Conservation (phyloP, 2,888 invertebrate genomes). For the Clunio marinus region DNA sequence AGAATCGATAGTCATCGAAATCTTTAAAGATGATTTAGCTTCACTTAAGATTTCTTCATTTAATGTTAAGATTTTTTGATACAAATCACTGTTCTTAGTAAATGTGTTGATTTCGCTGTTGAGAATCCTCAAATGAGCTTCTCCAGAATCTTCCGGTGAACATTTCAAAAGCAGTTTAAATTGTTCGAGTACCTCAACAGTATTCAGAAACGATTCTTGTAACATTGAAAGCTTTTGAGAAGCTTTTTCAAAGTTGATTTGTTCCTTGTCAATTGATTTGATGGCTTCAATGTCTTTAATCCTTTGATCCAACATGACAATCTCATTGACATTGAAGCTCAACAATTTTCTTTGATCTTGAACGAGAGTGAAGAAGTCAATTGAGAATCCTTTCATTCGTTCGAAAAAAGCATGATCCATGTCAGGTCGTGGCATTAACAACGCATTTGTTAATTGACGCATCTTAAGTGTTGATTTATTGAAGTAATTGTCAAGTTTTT, state of each 20-base stretch:
- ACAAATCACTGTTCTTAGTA: not conserved
- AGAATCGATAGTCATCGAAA: not conserved
- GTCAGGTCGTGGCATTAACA: conserved; percentile 67
- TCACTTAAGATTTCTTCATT: not conserved
- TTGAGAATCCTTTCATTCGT: conserved; percentile 78
- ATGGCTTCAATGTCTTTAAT: conserved; percentile 47
- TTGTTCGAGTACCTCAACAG: conserved; percentile 60
- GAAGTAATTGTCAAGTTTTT: conserved; percentile 48
- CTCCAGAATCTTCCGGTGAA: conserved; percentile 53
- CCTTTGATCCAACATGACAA: conserved; percentile 57
- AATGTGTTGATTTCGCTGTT: conserved; percentile 1
- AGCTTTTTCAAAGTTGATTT: conserved; percentile 43
- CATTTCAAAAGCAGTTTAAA: conserved; percentile 62
- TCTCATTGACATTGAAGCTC: conserved; percentile 55
- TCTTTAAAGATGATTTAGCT: not conserved
- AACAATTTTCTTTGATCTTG: conserved; percentile 63
- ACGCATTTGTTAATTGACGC: conserved; percentile 48
- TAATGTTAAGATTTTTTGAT: not conserved
- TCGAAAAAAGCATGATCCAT: conserved; percentile 76
- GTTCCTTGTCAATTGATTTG: conserved; percentile 41
- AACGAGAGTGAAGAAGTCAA: conserved; percentile 67
- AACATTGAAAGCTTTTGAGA: conserved; percentile 44
- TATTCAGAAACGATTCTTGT: not conserved
- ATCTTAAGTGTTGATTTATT: conserved; percentile 49
- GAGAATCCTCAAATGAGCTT: conserved; percentile 39